Conservation (phyloP, 1,140 invertebrate genomes). For the Trissolcus basalis region DNA sequence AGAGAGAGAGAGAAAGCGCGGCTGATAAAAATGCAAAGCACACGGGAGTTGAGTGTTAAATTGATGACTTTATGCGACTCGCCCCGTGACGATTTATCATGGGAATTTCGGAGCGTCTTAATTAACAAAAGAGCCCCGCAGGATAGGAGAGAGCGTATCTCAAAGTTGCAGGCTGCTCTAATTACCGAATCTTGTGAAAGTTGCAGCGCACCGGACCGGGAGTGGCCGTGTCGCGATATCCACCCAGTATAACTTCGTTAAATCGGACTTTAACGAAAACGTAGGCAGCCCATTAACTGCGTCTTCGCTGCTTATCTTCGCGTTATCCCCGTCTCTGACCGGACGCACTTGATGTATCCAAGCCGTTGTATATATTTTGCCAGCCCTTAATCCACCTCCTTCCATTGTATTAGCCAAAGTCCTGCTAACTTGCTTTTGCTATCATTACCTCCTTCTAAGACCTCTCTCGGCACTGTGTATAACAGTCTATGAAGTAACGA, state of each 20-base stretch:
- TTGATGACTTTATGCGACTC: slow-evolving; percentile 16
- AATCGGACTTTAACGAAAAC: slow-evolving; percentile 64
- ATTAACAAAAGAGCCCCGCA: slow-evolving; percentile 70
- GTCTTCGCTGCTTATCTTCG: slow-evolving; percentile 66
- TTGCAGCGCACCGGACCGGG: slow-evolving; percentile 58
- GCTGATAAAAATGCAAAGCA: slow-evolving; percentile 51
- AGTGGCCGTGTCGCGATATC: slow-evolving; percentile 45
- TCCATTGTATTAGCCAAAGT: slow-evolving; percentile 60
- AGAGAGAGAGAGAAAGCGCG: too few species aligned
- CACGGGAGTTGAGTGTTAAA: slow-evolving; percentile 27
- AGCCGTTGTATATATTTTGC: slow-evolving; percentile 60
- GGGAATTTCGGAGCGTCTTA: slow-evolving; percentile 60
- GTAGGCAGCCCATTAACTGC: slow-evolving; percentile 49
- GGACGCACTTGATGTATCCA: slow-evolving; percentile 72
- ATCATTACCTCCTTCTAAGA: slow-evolving; percentile 49
- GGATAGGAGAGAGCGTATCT: slow-evolving; percentile 68
- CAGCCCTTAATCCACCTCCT: slow-evolving; percentile 70
- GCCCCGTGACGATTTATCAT: slow-evolving; percentile 44
- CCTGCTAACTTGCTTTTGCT: slow-evolving; percentile 51
- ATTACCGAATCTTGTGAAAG: slow-evolving; percentile 72
- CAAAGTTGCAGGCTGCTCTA: slow-evolving; percentile 72
- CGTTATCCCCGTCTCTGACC: slow-evolving; percentile 72
- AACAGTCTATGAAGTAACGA: too few species aligned
- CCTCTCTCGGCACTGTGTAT: slow-evolving; percentile 10
- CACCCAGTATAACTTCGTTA: slow-evolving; percentile 53